Evolutionary conservation across 92 coral and sea anemone species (phyloP).

Genomic region (Paragorgia papillata): DNA sequence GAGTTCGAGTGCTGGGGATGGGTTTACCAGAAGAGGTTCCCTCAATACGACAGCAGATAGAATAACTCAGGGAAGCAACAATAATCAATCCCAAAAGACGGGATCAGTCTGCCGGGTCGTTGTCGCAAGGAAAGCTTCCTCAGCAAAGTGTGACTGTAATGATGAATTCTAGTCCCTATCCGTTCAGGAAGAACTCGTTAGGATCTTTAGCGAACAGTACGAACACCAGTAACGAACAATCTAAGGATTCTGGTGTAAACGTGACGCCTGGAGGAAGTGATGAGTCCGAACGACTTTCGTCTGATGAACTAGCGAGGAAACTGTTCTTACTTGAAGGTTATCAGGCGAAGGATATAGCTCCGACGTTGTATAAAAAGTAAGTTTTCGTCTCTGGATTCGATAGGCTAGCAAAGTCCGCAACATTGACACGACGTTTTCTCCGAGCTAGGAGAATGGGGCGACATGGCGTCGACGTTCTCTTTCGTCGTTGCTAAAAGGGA

Average conservation of each 20-base stretch:
- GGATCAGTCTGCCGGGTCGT: not conserved
- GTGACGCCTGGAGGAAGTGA: constrained; percentile 26
- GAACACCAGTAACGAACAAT: not conserved
- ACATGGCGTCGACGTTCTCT: too few species aligned
- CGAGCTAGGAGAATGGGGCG: too few species aligned
- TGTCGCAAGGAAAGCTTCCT: not conserved
- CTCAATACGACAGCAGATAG: not conserved
- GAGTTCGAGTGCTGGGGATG: constrained; percentile 17
- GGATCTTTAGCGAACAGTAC: constrained; percentile 47
- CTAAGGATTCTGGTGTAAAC: too few species aligned
- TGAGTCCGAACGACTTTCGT: constrained; percentile 55
- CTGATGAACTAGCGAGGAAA: constrained; percentile 64
- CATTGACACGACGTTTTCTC: too few species aligned
- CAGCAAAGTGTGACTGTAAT: not conserved
- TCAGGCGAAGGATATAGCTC: constrained; percentile 81
- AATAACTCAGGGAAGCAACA: not conserved
- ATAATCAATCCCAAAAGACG: not conserved
- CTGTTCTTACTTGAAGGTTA: constrained; percentile 78
- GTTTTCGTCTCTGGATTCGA: too few species aligned
- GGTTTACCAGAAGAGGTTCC: not conserved
- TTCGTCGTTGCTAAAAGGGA: too few species aligned
- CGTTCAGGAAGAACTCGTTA: constrained; percentile 47
- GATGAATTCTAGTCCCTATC: constrained; percentile 26
- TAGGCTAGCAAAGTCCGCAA: too few species aligned
- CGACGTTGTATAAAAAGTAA: constrained; percentile 90